Evolutionary conservation across 1,140 invertebrate genomes (phyloP), one percentile per base, ranked within the genome.

Genomic region (Solen grandis): DNA sequence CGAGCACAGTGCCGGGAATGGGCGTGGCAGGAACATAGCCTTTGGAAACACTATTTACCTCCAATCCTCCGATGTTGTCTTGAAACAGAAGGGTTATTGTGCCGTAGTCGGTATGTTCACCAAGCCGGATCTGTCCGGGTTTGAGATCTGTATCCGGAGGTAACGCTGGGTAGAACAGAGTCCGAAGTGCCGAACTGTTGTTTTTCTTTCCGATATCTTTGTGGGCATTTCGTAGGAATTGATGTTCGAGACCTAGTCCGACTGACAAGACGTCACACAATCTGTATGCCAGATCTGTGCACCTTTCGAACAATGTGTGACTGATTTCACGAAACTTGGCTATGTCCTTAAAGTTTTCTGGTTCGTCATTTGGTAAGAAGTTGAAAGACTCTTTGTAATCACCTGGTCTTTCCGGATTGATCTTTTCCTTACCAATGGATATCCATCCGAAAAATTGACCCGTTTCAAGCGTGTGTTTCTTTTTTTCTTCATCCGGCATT

Each of bases 1-100:
- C n/a, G n/a, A n/a, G n/a, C n/a, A n/a, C n/a, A n/a, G n/a, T n/a
- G n/a, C n/a, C n/a, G n/a, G n/a, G n/a, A n/a, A n/a, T n/a, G n/a
- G n/a, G n/a, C n/a, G n/a, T n/a, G n/a, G n/a, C n/a, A n/a, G n/a
- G n/a, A n/a, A n/a, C n/a, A n/a, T 65, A 86, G 2, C 73, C 73
- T n/a, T 46, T 50, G 2, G 27, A 41, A 5, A 41, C 59, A 50
- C 38, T 74, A 19, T 54, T 0, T 54, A 93, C 92, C 87, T 93
- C 89, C 4, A 93, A 83, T 22, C 92, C 92, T 2, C 92, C 90
- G 66, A 89, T 88, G 88, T 87, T 82, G 76, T 93, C 94, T 92
- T 96, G 95, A 50, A 95, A 94, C 31, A 96, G 91, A 55, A 96
- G 91, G 35, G 95, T 96, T 89, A 96, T 94, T 38, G 95, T 95